Evolutionary conservation across 2,797 vertebrate species (phyloP), one percentile per base, ranked within the genome.

Genomic region (Pitangus sulphuratus): DNA sequence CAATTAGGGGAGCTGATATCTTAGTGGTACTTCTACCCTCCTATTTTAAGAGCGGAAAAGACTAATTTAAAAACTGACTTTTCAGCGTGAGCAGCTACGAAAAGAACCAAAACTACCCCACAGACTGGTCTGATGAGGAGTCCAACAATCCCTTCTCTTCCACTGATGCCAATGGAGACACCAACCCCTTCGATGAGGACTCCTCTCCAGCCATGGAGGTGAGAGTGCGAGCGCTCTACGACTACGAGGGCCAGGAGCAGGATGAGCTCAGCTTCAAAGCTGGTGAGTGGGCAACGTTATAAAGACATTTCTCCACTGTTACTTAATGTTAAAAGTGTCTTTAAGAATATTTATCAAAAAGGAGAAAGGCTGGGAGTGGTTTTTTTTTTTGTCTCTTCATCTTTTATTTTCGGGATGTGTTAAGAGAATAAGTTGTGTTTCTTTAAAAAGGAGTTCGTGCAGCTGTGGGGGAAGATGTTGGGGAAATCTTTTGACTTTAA

Each of bases 231-330:
- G 99, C 99, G 1, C 98, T 99, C 12, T 99, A 99, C 5, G 99
- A 99, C 97, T 99, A 99, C 1, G 99, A 99, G 44, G 99, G 99
- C 14, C 99, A 99, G 97, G 99, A 99, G 92, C 99, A 99, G 40
- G 99, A 99, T 16, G 99, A 99, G 97, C 98, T 99, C 68, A 99
- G 98, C 97, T 99, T 99, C 97, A 99, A 99, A 98, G 98, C 99
- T 77, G 99, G 99, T 99, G 96, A 96, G 98, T 95, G 51, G 40
- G 47, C 39, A 44, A 28, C 14, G 2, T 30, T 51, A 50, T 51
- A 50, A 50, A 28, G 48, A 15, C 12, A 18, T 51, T 30, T 39
- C 5, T 51, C 50, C 28, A 28, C 5, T 7, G 28, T 18, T 51
- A 12, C 10, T 18, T 51, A 51, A 30, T 18, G 11, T 12, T 51